phyloP scores from a whole-genome alignment of 92 coral and sea anemone species.

The Parazoanthus darwini region DNA sequence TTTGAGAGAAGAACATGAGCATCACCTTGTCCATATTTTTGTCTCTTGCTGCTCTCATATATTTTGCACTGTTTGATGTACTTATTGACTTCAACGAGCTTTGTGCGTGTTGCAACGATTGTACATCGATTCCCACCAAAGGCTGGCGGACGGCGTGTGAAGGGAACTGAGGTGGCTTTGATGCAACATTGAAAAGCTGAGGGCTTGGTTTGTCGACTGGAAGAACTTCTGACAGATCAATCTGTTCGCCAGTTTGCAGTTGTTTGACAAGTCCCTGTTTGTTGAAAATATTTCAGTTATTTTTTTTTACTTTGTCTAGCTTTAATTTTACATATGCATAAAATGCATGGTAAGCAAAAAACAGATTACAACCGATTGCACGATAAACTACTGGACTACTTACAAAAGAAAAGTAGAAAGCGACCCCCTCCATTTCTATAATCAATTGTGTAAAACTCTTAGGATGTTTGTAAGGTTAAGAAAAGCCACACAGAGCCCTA shows the following conservation, averaged over 20 bases:
- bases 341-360: too few species aligned
- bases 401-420: too few species aligned
- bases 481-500: too few species aligned
- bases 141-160: conserved; percentile 51
- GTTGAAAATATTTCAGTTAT: neutral
- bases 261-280: conserved; percentile 69
- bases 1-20: neutral
- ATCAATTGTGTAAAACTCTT: too few species aligned
- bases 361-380: too few species aligned
- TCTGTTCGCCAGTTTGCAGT: conserved; percentile 64
- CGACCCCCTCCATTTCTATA: too few species aligned
- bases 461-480: too few species aligned
- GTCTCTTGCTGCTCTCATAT: conserved; percentile 28
- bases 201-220: conserved; percentile 40
- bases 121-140: conserved; percentile 55
- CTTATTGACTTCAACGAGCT: conserved; percentile 54
- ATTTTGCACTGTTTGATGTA: conserved; percentile 48
- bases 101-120: conserved; percentile 58
- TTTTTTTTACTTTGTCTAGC: neutral
- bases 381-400: too few species aligned
- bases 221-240: conserved; percentile 61
- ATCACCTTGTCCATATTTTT: conserved; percentile 33
- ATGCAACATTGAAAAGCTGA: conserved; percentile 32
- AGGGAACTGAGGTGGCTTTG: conserved; percentile 46
- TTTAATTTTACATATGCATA: too few species aligned